Base-by-base conservation (phyloP, 2,888 invertebrate genomes). In the Leucozona laternaria region DNA sequence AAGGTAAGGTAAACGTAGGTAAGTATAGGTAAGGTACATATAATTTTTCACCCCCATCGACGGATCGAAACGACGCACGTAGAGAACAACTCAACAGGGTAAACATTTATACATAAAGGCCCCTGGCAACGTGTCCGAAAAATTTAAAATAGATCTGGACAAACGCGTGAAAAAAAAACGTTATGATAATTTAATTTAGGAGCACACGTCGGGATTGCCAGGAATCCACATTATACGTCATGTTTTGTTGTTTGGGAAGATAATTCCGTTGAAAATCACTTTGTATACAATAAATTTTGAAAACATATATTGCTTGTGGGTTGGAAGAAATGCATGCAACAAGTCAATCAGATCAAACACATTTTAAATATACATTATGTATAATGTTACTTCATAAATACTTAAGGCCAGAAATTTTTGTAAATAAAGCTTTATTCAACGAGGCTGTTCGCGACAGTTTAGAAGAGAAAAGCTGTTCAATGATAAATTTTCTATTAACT, bases 101-200 rank as follows among this genome's bases (percentile, higher is more conserved):
- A 50, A 66, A 68, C 37, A 68, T 53, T 40, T 34, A n/a, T 22
- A 53, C 8, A 53, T 8, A n/a, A 50, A 53, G 6, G 37, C 11
- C 37, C 11, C 37, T 53, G 37, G 68, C n/a, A 68, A 25, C 28
- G 64, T 55, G 43, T 57, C 22, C 43, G n/a, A 75, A 64, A 31
- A 20, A 43, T 55, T 62, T 50, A 28, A 62, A 62, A 34, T 45
- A 45, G 55, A 45, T 34, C 45, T 57, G 31, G 6, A 66, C 22
- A 66, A 64, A 62, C 62, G 34, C 17, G 50, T 28, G 13, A 34
- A 31, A 31, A 17, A 28, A n/a, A n/a, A 17, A 17, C 48, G 0
- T 48, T 25, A 40, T 64, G 17, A 66, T 66, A 37, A 53, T 68
- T 68, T 34, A 37, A 68, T 68, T 37, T 25, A 53, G 53, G 28